phyloP scores from a whole-genome alignment of 2,888 invertebrate genomes.

The Callosobruchus maculatus region DNA sequence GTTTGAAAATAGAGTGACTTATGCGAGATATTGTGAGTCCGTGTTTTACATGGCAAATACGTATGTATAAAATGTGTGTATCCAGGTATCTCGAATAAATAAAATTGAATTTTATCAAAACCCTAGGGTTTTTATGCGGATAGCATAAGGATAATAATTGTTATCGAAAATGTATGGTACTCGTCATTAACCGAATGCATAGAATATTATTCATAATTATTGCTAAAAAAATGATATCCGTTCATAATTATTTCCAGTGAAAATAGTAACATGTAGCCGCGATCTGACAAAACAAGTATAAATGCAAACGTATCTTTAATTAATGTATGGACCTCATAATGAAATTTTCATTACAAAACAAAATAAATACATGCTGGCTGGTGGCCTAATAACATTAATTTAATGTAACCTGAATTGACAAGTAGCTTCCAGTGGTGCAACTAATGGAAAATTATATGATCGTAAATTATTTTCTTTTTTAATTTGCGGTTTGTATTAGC shows the following conservation, averaged over 20 bases:
- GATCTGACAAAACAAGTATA: neutral
- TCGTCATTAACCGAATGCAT: neutral
- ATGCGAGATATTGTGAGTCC: too few species aligned
- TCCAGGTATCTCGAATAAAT: too few species aligned
- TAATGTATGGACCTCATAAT: neutral
- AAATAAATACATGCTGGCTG: neutral
- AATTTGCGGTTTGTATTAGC: neutral
- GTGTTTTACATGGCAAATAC: too few species aligned
- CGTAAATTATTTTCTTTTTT: neutral
- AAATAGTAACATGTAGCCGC: neutral
- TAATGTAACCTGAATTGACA: neutral
- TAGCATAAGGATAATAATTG: neutral
- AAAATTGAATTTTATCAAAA: too few species aligned
- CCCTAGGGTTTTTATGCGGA: too few species aligned
- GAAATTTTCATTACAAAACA: neutral
- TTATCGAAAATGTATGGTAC: neutral
- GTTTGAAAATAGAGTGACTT: too few species aligned
- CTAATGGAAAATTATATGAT: neutral
- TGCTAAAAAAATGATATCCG: too few species aligned
- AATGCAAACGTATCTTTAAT: neutral
- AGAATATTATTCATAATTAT: too few species aligned
- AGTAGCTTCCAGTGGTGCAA: neutral
- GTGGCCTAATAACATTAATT: neutral
- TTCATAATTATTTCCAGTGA: neutral
- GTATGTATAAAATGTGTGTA: too few species aligned